These are phyloP conservation scores for Drosophila ogumai DNA, from an alignment of 1,140 invertebrate genomes.

Conservation along the genomic window DNA sequence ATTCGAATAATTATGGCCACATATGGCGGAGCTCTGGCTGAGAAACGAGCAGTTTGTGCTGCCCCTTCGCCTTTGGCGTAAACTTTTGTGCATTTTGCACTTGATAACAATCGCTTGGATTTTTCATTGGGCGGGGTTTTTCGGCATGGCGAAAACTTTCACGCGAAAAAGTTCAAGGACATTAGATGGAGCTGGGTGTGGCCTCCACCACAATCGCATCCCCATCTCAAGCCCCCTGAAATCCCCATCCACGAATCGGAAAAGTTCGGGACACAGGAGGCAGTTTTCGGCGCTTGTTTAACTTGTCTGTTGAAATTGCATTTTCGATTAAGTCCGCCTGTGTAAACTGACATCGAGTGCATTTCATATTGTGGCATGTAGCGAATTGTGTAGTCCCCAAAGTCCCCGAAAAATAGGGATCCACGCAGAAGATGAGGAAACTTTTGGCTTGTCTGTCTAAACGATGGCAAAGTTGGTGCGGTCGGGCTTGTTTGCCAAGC, in stretches of 20 bases:
- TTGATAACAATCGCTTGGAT: conserved; percentile 73
- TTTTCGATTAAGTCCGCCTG: conserved; percentile 75
- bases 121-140: conserved; percentile 11
- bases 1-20: conserved; percentile 78
- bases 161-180: conserved; percentile 79
- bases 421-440: conserved; percentile 31
- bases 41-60: conserved; percentile 59
- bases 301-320: conserved; percentile 71
- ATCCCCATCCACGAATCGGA: conserved; percentile 7
- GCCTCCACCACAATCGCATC: conserved; percentile 12
- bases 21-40: conserved; percentile 52
- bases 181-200: conserved; percentile 19
- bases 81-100: conserved; percentile 78
- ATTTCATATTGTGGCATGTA: conserved; percentile 65
- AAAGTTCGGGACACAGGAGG: conserved; percentile 31
- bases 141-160: conserved; percentile 38
- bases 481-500: conserved; percentile 45
- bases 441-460: conserved; percentile 52
- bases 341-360: conserved; percentile 66
- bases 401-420: conserved; percentile 1
- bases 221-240: background rate
- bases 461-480: conserved; percentile 48
- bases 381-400: conserved; percentile 14
- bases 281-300: conserved; percentile 51
- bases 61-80: conserved; percentile 22